These are phyloP conservation scores for Polymixis lichenea DNA, from an alignment of 2,888 invertebrate genomes.

Conservation along the genomic window DNA sequence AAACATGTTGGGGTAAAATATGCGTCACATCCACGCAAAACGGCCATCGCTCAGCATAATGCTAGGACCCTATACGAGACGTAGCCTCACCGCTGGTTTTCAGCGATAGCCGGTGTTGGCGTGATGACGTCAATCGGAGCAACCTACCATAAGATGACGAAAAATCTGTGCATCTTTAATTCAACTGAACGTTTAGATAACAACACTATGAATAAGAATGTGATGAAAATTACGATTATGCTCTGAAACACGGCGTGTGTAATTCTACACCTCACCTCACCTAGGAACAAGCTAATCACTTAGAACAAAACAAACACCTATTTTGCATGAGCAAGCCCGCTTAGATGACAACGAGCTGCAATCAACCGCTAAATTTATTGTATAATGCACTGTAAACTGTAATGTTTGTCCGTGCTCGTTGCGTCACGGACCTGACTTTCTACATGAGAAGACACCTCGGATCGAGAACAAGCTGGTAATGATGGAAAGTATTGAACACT, in stretches of 20 bases:
- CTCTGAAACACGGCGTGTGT: too few relatives aligned
- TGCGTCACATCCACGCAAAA: too few relatives aligned
- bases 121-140: too few relatives aligned
- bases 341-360: constrained; percentile 57
- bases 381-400: constrained; percentile 69
- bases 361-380: constrained; percentile 70
- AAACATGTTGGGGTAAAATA: too few relatives aligned
- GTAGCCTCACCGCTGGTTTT: too few relatives aligned
- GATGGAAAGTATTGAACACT: constrained; percentile 61
- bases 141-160: too few relatives aligned
- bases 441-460: constrained; percentile 63
- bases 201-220: not conserved
- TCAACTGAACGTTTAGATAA: not conserved
- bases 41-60: too few relatives aligned
- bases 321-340: constrained; percentile 44
- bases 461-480: constrained; percentile 58
- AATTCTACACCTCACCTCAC: not conserved
- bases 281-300: constrained; percentile 25
- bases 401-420: constrained; percentile 67
- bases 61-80: too few relatives aligned
- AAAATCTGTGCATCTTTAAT: not conserved
- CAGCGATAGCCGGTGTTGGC: too few relatives aligned
- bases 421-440: constrained; percentile 61
- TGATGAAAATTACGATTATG: not conserved
- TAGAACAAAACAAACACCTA: constrained; percentile 40